Percentiles rank a stretch among this genome's conserved stretches.
Evolutionary conservation across 2,113 vertebrate species (phyloP).

Genomic region (Sylvicapra grimmia): DNA sequence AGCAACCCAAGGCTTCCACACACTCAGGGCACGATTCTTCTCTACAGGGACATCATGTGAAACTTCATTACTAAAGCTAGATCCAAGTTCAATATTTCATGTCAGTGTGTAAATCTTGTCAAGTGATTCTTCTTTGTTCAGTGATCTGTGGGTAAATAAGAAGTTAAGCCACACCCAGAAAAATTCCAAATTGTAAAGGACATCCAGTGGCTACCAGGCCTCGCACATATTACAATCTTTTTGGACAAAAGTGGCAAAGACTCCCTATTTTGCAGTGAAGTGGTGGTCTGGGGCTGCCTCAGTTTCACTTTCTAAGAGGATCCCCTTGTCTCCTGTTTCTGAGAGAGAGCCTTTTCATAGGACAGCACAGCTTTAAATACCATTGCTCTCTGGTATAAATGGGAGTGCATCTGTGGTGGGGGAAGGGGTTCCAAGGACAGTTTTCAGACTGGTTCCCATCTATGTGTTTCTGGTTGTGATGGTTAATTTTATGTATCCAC

Average conservation of each 20-base stretch:
- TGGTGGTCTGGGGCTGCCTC: not conserved
- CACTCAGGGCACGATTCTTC: not conserved
- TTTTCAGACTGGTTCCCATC: not conserved
- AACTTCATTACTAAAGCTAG: not conserved
- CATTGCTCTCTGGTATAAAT: not conserved
- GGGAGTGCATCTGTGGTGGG: not conserved
- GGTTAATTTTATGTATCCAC: not conserved
- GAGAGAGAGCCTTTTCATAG: not conserved
- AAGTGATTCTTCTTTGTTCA: slow-evolving; percentile 3
- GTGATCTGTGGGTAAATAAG: not conserved
- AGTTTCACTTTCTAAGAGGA: not conserved
- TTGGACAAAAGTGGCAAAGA: not conserved
- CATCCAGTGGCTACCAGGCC: not conserved
- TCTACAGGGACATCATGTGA: not conserved
- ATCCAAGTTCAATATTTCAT: not conserved
- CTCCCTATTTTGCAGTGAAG: not conserved
- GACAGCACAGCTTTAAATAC: not conserved
- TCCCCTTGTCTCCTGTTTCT: not conserved
- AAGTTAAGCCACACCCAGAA: not conserved
- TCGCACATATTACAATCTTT: not conserved
- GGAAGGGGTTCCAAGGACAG: not conserved
- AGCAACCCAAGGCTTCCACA: not conserved
- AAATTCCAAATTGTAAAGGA: not conserved
- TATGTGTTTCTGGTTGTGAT: slow-evolving; percentile 1
- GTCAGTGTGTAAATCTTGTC: not conserved